Conservation (phyloP, 2,888 invertebrate genomes). For the Agrochola lota region DNA sequence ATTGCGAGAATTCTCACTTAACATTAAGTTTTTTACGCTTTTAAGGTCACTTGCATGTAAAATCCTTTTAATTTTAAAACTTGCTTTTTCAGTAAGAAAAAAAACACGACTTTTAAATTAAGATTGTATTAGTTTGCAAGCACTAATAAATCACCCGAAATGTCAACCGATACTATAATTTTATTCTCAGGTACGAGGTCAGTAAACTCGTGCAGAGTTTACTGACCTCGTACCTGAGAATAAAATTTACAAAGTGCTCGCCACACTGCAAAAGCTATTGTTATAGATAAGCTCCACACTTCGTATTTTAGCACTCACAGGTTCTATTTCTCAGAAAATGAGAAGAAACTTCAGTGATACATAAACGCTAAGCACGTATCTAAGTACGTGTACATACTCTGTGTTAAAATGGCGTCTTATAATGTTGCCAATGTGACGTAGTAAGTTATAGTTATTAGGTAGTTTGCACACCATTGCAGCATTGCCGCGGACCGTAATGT, state of each 20-base stretch:
- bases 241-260: neutral
- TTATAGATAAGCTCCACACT: slow-evolving; percentile 41
- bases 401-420: slow-evolving; percentile 19
- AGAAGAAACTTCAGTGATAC: slow-evolving; percentile 52
- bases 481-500: slow-evolving; percentile 6
- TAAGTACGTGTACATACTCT: slow-evolving; percentile 14
- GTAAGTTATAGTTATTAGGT: slow-evolving; percentile 47
- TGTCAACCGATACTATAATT: slow-evolving; percentile 7
- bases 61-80: slow-evolving; percentile 14
- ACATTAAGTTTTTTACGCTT: neutral
- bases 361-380: slow-evolving; percentile 37
- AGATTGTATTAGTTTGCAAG: slow-evolving; percentile 3
- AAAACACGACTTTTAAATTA: slow-evolving; percentile 3
- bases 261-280: slow-evolving; percentile 24
- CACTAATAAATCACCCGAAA: slow-evolving; percentile 41
- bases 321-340: slow-evolving; percentile 39
- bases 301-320: slow-evolving; percentile 44
- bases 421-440: slow-evolving; percentile 22
- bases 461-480: slow-evolving; percentile 36
- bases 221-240: too few relatives aligned
- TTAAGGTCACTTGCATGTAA: neutral
- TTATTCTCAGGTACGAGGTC: slow-evolving; percentile 16
- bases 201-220: slow-evolving; percentile 14
- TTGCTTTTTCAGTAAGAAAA: neutral
- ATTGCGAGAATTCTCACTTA: neutral